Percentiles rank a stretch among this genome's conserved stretches.
These are phyloP conservation scores for Clinocottus analis DNA, from an alignment of 2,113 vertebrate genomes.

Conservation along the genomic window DNA sequence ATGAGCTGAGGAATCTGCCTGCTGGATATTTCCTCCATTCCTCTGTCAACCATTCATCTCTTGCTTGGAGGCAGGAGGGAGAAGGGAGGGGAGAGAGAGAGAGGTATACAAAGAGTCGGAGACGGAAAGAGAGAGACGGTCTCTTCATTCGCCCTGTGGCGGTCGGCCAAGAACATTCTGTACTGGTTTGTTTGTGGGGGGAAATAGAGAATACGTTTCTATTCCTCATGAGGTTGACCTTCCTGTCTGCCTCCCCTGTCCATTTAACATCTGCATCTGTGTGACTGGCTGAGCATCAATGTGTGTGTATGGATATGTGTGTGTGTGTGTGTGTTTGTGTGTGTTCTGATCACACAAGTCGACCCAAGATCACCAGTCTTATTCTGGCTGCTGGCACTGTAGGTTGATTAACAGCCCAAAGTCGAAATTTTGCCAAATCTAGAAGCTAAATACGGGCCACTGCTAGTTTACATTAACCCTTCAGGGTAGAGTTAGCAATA, in stretches of 20 bases:
- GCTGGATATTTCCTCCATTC: slow-evolving; percentile 67
- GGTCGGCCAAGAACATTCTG: slow-evolving; percentile 88
- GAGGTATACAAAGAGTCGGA: slow-evolving; percentile 35
- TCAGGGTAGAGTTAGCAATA: background rate
- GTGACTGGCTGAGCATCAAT: background rate
- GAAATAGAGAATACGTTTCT: slow-evolving; percentile 80
- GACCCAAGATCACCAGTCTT: background rate
- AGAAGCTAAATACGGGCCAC: background rate
- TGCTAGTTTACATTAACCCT: background rate
- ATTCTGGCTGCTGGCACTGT: background rate
- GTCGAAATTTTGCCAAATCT: background rate
- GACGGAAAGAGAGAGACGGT: slow-evolving; percentile 41
- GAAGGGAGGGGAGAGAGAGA: slow-evolving; percentile 25
- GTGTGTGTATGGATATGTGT: too few species aligned
- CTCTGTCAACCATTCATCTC: slow-evolving; percentile 70
- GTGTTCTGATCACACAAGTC: background rate
- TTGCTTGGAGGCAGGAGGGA: slow-evolving; percentile 41
- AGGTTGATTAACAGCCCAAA: background rate
- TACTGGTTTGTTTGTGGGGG: slow-evolving; percentile 85
- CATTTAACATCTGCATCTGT: slow-evolving; percentile 9
- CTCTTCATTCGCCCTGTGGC: slow-evolving; percentile 74
- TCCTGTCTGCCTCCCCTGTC: slow-evolving; percentile 61
- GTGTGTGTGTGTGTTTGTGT: background rate
- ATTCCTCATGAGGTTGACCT: slow-evolving; percentile 79
- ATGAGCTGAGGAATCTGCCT: slow-evolving; percentile 63